Evolutionary conservation across 2,113 vertebrate genomes (phyloP), one percentile per base, ranked within the genome.

Genomic region (Drymodes brunneopygia): DNA sequence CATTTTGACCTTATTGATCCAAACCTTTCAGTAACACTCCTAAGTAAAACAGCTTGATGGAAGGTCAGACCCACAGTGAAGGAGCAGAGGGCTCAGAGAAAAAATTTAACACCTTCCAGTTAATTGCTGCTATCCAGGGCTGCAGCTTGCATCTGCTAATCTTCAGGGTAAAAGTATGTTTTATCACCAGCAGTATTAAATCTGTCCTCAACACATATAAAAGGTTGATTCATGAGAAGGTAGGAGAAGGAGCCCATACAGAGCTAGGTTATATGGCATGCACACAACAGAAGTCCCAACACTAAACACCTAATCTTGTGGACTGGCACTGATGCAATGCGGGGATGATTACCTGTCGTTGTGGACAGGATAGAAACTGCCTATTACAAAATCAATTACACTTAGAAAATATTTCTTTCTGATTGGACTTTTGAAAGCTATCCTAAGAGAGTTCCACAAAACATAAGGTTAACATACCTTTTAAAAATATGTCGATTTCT

Each of bases 401-500:
- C 66, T 57, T 40, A 12, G 54, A 80, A 80, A 70, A 2, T 5
- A 31, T 7, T 4, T 13, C 38, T 71, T 58, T 87, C 38, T 81
- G 40, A 82, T 5, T n/a, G 53, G 31, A 89, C 27, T 77, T 80
- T 18, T 65, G 53, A 88, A 92, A 90, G 18, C 19, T 44, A 38
- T 44, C n/a, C 29, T 81, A 70, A 62, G 54, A 47, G 35, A 47
- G 5, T 40, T 71, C 51, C 48, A 69, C 28, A 57, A 60, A 73
- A 53, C 23, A 38, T 54, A 65, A 66, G 50, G 51, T 67, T 82
- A 91, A 71, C 48, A 33, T 98, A 99, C 98, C 98, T 99, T 98
- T 99, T 99, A 93, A 99, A 99, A 57, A 98, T 97, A 89, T 98
- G 98, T 84, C 97, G 94, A 96, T 99, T 99, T 97, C 98, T 98